Conservation (phyloP, 2,797 vertebrate genomes). For the Scyliorhinus canicula region DNA sequence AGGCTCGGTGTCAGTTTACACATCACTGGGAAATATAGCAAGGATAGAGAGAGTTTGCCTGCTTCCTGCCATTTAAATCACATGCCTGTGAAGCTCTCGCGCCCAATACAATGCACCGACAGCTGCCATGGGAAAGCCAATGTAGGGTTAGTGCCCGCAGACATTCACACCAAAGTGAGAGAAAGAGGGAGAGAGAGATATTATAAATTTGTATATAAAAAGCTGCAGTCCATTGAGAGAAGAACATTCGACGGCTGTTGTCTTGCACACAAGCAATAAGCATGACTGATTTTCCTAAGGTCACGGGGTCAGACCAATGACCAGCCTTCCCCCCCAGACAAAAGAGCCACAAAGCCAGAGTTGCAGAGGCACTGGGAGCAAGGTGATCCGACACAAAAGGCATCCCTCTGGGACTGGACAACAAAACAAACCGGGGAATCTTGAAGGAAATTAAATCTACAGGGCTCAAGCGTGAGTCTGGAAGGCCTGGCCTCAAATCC, state of each 20-base stretch:
- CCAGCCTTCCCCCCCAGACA: constrained; percentile 44
- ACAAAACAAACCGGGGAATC: not conserved
- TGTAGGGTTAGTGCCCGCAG: constrained; percentile 53
- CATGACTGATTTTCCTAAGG: constrained; percentile 71
- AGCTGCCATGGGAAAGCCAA: constrained; percentile 48
- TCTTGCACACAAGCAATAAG: constrained; percentile 58
- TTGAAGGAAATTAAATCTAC: not conserved
- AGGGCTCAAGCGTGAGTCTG: not conserved
- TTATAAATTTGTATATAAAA: not conserved
- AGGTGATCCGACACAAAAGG: not conserved
- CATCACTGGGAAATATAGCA: constrained; percentile 59
- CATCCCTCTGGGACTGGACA: not conserved
- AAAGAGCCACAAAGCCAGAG: constrained; percentile 24
- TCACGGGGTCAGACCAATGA: constrained; percentile 65
- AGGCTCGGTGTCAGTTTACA: constrained; percentile 48
- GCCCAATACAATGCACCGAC: constrained; percentile 42
- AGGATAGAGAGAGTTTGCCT: constrained; percentile 50
- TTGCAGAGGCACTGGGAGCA: constrained; percentile 41
- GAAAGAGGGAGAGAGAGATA: not conserved
- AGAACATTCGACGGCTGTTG: constrained; percentile 57
- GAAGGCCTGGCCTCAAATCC: not conserved
- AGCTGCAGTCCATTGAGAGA: constrained; percentile 38
- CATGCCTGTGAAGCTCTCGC: constrained; percentile 49
- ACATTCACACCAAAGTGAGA: constrained; percentile 50
- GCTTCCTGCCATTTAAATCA: constrained; percentile 53